Evolutionary conservation across 1,140 invertebrate genomes (phyloP), one percentile per base, ranked within the genome.

Genomic region (Idris sp.): DNA sequence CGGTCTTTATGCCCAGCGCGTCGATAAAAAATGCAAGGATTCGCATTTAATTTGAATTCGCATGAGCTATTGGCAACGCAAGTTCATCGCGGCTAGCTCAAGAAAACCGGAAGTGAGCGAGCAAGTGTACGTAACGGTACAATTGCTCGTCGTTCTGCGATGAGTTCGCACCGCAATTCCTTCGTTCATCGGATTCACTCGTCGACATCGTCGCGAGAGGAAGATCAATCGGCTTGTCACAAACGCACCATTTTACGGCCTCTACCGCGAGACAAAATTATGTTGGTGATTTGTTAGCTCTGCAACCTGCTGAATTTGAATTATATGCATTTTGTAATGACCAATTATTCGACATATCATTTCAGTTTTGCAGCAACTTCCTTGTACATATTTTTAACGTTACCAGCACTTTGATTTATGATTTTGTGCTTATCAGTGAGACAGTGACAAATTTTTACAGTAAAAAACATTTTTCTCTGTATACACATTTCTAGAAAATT

Each of bases 291-390:
- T 72, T 64, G 58, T 72, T 64, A 72, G n/a, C n/a, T n/a, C 51
- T 33, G 43, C 8, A 26, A 38, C 38, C 65, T 46, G 65, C 56
- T 71, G 65, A 71, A 71, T 61, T 71, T 71, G 65, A 71, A 71
- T 61, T 71, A 71, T 71, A 71, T 18, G 56, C 65, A 38, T 46
- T 56, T 54, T 54, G 56, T 61, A 71, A 71, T 61, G 65, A 71
- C 65, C 65, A 71, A 71, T 71, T 71, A 71, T 61, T 71, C 48
- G 65, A 71, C 61, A 71, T 71, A 71, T 71, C 65, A 71, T 71
- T 71, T 56, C 44, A 53, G 54, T 26, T 19, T 22, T 22, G 30
- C n/a, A 22, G 30, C 49, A 38, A 40, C 54, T 71, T 71, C 65
- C 65, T 51, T 31, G 44, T 43, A n/a, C 19, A 33, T 14, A 30